A percentile compares a stretch with the other conserved stretches of the same genome.
These are phyloP conservation scores for Diarsia dahlii DNA, from an alignment of 2,888 invertebrate genomes.

Conservation along the genomic window DNA sequence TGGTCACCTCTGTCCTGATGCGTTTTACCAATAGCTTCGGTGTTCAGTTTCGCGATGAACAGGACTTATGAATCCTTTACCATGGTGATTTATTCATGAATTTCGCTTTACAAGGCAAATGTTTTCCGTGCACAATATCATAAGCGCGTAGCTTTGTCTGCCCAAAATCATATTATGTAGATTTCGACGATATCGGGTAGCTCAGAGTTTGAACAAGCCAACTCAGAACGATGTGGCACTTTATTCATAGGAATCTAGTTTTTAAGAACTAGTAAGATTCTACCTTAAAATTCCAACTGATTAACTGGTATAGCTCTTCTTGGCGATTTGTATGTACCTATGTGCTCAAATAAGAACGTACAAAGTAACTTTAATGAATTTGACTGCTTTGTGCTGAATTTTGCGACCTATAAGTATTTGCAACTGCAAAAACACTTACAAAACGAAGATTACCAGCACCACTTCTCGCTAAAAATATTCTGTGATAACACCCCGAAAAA, in stretches of 20 bases:
- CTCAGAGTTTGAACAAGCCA: background rate
- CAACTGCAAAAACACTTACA: background rate
- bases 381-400: background rate
- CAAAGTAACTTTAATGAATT: background rate
- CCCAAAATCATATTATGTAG: slow-evolving; percentile 42
- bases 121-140: slow-evolving; percentile 48
- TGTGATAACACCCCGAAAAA: background rate
- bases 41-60: slow-evolving; percentile 3
- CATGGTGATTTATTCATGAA: slow-evolving; percentile 56
- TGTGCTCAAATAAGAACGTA: background rate
- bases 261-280: background rate
- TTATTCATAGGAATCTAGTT: background rate
- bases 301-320: background rate
- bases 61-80: slow-evolving; percentile 30
- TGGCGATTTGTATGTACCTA: background rate
- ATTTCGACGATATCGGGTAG: slow-evolving; percentile 22
- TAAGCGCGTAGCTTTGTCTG: slow-evolving; percentile 47
- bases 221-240: background rate
- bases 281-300: no score
- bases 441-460: slow-evolving; percentile 6
- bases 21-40: background rate
- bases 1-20: background rate
- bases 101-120: slow-evolving; percentile 40
- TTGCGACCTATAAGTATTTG: background rate
- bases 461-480: background rate